Conservation (phyloP, 1,140 invertebrate genomes). For the Semibalanus balanoides region DNA sequence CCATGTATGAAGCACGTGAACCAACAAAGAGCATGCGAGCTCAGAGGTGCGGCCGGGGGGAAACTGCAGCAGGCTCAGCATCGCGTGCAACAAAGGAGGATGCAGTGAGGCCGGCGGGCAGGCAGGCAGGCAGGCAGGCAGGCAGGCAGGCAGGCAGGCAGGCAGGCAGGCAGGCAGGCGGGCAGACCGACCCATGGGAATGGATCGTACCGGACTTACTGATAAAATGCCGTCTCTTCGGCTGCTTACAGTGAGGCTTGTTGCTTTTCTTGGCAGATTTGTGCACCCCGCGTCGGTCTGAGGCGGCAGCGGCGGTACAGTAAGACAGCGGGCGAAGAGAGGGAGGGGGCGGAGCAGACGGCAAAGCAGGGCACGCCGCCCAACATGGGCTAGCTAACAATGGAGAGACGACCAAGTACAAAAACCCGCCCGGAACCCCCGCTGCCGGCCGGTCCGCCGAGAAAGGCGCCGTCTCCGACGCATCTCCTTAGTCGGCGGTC, state of each 20-base stretch:
- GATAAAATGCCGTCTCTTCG: background rate
- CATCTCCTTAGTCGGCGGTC: too few species aligned
- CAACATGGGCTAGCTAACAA: background rate
- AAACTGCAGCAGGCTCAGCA: too few species aligned
- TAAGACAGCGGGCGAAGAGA: background rate
- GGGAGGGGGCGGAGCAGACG: background rate
- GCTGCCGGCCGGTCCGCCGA: too few species aligned
- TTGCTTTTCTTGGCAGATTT: background rate
- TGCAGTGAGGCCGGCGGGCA: too few species aligned
- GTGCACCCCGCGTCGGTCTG: background rate
- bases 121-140: too few species aligned
- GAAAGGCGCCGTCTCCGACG: background rate
- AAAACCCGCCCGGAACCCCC: background rate
- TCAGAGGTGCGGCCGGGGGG: too few species aligned
- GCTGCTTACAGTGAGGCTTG: conserved; percentile 1
- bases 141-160: too few species aligned
- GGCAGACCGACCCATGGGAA: too few species aligned
- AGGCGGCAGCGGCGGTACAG: background rate
- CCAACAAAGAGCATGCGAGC: too few species aligned
- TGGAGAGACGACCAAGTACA: background rate
- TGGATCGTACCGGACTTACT: background rate
- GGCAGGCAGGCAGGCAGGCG: too few species aligned
- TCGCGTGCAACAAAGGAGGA: too few species aligned
- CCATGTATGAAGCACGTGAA: too few species aligned
- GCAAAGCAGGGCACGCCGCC: background rate